Conservation (phyloP, 2,888 invertebrate genomes). For the Dermolepida albohirtum region DNA sequence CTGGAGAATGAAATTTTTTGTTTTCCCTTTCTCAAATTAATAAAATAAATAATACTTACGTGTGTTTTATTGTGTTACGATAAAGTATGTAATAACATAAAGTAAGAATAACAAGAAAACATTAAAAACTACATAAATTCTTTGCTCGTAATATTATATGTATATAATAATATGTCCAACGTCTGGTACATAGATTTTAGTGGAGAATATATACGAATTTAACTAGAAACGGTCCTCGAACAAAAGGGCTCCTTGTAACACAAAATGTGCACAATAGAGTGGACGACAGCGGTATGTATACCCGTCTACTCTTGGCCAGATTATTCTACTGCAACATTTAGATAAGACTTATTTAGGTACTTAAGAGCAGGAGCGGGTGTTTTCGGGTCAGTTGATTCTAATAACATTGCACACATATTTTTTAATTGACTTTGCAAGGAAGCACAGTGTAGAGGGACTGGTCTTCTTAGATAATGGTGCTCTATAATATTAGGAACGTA, state of each 20-base stretch:
- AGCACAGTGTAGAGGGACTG: slow-evolving; percentile 10
- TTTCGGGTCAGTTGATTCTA: slow-evolving; percentile 29
- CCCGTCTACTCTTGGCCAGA: neutral
- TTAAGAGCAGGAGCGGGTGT: slow-evolving; percentile 5
- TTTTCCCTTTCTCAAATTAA: no score
- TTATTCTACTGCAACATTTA: slow-evolving; percentile 28
- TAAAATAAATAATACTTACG: no score
- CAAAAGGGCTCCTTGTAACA: slow-evolving; percentile 4
- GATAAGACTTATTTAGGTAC: slow-evolving; percentile 32
- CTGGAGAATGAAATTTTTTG: no score
- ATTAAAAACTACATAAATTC: no score
- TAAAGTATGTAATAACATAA: no score
- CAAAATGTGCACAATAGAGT: slow-evolving; percentile 1
- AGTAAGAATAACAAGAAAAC: no score
- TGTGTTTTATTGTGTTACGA: no score
- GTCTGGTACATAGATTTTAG: no score
- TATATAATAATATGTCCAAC: no score
- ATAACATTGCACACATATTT: slow-evolving; percentile 24
- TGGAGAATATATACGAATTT: neutral
- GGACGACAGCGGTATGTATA: neutral
- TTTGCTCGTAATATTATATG: no score
- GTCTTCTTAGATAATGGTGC: slow-evolving; percentile 22
- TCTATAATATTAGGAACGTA: slow-evolving; percentile 6
- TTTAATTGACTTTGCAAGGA: slow-evolving; percentile 19
- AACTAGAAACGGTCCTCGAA: slow-evolving; percentile 6